Evolutionary conservation across 2,797 vertebrate genomes (phyloP), one percentile per base, ranked within the genome.

Genomic region (Knipowitschia caucasica): DNA sequence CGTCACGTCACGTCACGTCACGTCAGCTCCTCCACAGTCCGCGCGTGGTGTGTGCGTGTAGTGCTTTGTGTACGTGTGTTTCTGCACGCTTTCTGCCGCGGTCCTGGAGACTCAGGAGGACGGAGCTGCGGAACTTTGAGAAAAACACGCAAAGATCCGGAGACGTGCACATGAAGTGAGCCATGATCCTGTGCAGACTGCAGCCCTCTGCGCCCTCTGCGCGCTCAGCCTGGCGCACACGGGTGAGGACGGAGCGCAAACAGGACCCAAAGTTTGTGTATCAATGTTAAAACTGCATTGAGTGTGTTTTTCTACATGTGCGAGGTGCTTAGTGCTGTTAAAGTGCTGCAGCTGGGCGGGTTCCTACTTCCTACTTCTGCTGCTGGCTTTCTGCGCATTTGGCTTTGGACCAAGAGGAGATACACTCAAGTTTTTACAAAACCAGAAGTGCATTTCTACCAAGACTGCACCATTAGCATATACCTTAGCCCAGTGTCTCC

Each of bases 181-280:
- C 18, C 11, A 49, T 49, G 46, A 49, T 49, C 34, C 29, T 49
- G 46, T 30, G 20, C 3, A 49, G 29, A 49, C 30, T 49, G 33
- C 46, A 33, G 46, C 29, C 46, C n/a, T 29, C 5, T 5, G 46
- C 30, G 0, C n/a, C n/a, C n/a, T n/a, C n/a, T 24, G 29, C 30
- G 34, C n/a, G 46, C 21, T 29, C 46, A 5, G 46, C 29, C 46
- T 49, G 46, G 46, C 46, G 46, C 46, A 49, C 46, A 8, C 46
- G 46, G 46, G 46, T 49, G 30, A 49, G 46, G 21, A 18, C 34
- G 33, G 4, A 8, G 23, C 42, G 21, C 42, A 15, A 4, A 39
- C 17, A 3, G 17, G 18, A 20, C 9, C 12, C 46, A 49, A 1
- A 33, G n/a, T 17, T 5, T 7, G 11, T 1, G 29, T 11, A 1